Base-by-base conservation (phyloP, 2,113 vertebrate genomes). In the Sinosuthora webbiana region DNA sequence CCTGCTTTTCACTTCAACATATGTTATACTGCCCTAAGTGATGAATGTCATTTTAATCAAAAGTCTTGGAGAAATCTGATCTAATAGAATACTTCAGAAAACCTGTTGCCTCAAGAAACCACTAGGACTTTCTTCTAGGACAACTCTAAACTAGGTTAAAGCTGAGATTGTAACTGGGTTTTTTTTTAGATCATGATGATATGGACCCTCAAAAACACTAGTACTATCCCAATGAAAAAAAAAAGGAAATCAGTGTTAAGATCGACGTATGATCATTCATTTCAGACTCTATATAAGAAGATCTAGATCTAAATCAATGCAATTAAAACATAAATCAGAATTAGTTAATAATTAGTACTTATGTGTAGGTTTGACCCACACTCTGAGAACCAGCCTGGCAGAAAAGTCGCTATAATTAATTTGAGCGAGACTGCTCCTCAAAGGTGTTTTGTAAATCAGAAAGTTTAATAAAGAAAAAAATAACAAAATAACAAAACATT, bases 41-140 rank as follows among this genome's bases (percentile, higher is more conserved):
- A 95, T 88, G 83, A 96, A 94, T 87, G 94, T 28, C 21, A 91
- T 92, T 97, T 90, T 95, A 89, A 95, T 96, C 96, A 88, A 65
- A 92, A 94, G 75, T 21, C 74, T 78, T 89, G 44, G 28, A 92
- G 41, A 70, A 90, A 84, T 87, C 63, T 87, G 93, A 80, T 87
- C 65, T 88, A 84, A 81, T 52, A 69, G 9, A 86, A 47, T 60
- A 44, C 3, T 69, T 91, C 56, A 76, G 8, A 93, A 91, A 75
- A 87, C 14, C 20, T 35, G 11, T 65, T 87, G 60, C 53, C 17
- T 45, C 10, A 76, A 35, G 65, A 83, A 45, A 49, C 21, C 28
- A 52, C 27, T 25, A 90, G 65, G 63, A 57, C 9, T 82, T 85
- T 63, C 30, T 84, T 67, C 87, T 49, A 82, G 19, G 9, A 91